Base-by-base conservation (phyloP, 1,140 invertebrate genomes). In the Drosophila funebris region DNA sequence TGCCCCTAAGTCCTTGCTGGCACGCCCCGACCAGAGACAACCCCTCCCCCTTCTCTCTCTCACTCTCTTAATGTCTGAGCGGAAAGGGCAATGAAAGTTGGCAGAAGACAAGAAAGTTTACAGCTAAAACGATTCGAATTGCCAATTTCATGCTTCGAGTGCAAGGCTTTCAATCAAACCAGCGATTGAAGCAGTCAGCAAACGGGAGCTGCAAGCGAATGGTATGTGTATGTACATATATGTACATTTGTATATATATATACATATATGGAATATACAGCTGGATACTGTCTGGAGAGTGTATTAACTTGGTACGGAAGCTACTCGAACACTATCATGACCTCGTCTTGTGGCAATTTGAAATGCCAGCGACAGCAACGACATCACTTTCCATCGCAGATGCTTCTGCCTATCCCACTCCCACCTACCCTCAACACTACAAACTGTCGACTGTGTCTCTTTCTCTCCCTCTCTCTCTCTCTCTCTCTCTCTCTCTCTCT, bases 61-160 rank as follows among this genome's bases (percentile, higher is more conserved):
- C 16, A 2, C n/a, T n/a, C n/a, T n/a, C n/a, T n/a, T n/a, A n/a
- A n/a, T n/a, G n/a, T n/a, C 9, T 37, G n/a, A 11, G 20, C 18
- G 2, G 11, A 36, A 13, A 16, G 27, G 53, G 63, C 48, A 37
- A 36, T 24, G 33, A 36, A n/a, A 36, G n/a, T 11, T 8, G n/a
- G 43, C 9, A 33, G 29, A 50, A 57, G 75, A 63, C 73, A 77
- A 52, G n/a, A 69, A 72, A 85, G 76, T 73, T 84, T 73, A 87
- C 68, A 85, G 67, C 81, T 85, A 84, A 85, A 81, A 77, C 82
- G 69, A 80, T 87, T 77, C 77, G 69, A 85, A 85, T 87, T 81
- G 81, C 53, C 81, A 87, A 85, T 85, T 85, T 85, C 81, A 87
- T 85, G 81, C 61, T 78, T 85, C 69, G 82, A 77, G 74, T 77